Evolutionary conservation across 2,888 invertebrate genomes (phyloP).

Genomic region (Nomada ferruginata): DNA sequence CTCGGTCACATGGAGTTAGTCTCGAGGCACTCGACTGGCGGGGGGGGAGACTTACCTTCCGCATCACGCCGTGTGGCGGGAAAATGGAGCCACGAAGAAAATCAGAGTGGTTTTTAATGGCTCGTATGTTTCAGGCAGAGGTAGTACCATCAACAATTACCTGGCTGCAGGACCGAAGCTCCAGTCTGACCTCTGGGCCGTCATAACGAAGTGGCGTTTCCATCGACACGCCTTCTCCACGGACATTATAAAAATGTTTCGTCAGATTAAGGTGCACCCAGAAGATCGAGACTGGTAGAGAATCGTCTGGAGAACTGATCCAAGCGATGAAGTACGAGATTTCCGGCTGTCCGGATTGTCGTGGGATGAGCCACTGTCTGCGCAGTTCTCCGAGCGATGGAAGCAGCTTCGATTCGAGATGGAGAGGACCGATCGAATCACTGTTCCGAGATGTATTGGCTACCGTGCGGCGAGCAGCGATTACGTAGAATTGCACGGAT

Average conservation of each 20-base stretch:
- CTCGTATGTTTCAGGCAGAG: no score
- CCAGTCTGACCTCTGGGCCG: background rate
- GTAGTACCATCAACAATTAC: no score
- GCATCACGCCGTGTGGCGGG: no score
- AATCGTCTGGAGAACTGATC: background rate
- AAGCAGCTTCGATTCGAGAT: background rate
- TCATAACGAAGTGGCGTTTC: background rate
- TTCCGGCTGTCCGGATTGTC: no score
- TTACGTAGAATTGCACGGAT: background rate
- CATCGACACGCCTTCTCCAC: background rate
- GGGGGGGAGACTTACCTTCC: no score
- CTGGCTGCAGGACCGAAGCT: background rate
- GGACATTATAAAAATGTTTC: conserved; percentile 1
- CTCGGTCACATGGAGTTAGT: no score
- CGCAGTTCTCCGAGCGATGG: background rate
- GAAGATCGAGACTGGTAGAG: background rate
- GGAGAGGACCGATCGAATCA: background rate
- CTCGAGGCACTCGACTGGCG: no score
- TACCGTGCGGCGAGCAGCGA: background rate
- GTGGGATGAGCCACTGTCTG: background rate
- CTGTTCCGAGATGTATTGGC: background rate
- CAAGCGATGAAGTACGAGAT: background rate
- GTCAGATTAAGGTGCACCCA: background rate
- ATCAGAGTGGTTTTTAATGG: no score
- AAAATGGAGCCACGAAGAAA: no score